A percentile compares a stretch with the other conserved stretches of the same genome.
Conservation (phyloP, 1,140 invertebrate genomes). For the Micrasema longulum region DNA sequence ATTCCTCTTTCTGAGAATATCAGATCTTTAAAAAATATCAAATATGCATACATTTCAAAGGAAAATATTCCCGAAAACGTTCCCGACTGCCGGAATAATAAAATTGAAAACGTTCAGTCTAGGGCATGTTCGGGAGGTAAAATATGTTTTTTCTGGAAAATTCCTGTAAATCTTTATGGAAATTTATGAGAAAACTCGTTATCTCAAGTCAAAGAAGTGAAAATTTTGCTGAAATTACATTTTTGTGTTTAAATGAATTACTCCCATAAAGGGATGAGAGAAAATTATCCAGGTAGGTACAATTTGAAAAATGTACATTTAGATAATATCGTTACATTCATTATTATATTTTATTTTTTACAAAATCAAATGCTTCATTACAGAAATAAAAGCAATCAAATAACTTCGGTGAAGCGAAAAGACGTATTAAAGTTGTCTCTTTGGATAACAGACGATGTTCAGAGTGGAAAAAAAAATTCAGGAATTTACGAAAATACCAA, state of each 20-base stretch:
- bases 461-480: too few species aligned
- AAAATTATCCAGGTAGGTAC: too few species aligned
- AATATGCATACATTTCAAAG: conserved; percentile 21
- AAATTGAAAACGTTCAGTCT: conserved; percentile 13
- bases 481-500: too few species aligned
- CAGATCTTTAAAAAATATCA: conserved; percentile 14
- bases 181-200: conserved; percentile 6
- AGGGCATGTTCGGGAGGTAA: not conserved
- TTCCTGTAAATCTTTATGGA: too few species aligned
- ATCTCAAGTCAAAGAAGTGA: not conserved
- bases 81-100: not conserved
- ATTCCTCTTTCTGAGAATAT: conserved; percentile 31
- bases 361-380: too few species aligned
- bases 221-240: not conserved
- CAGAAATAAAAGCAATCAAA: too few species aligned
- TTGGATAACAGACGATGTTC: too few species aligned
- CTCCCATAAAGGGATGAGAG: not conserved
- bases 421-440: too few species aligned
- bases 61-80: conserved; percentile 1
- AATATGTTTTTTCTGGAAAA: conserved; percentile 10
- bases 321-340: too few species aligned
- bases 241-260: not conserved
- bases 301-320: too few species aligned
- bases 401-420: too few species aligned
- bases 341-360: too few species aligned